These are phyloP conservation scores for Mongoloraphidia duomilia DNA, from an alignment of 2,888 invertebrate species.

Conservation along the genomic window DNA sequence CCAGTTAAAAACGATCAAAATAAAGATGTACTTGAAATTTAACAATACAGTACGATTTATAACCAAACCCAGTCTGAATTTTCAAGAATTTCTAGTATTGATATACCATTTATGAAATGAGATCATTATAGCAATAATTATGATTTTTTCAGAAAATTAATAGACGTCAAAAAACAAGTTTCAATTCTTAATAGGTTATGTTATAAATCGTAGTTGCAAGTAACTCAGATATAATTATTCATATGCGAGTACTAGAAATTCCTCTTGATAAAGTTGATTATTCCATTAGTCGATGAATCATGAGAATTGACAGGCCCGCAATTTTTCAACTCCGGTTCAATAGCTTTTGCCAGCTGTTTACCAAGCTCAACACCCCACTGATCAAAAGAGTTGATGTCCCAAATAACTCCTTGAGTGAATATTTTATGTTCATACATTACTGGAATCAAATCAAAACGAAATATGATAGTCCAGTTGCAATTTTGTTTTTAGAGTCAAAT, in stretches of 20 bases:
- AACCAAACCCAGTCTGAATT: no score
- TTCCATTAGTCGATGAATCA: conserved; percentile 91
- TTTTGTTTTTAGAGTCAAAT: no score
- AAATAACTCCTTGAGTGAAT: conserved; percentile 94
- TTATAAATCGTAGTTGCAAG: background rate
- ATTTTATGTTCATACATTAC: conserved; percentile 99
- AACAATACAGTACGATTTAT: no score
- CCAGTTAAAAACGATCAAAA: no score
- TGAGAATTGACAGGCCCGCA: conserved; percentile 57
- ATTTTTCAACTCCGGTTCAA: conserved; percentile 80
- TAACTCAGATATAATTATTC: conserved; percentile 5
- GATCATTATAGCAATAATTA: no score
- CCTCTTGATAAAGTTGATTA: conserved; percentile 86
- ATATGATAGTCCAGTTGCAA: background rate
- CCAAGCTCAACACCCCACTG: conserved; percentile 99
- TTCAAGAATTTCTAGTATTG: no score
- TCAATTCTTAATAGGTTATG: no score
- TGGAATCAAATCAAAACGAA: conserved; percentile 28
- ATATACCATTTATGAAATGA: no score
- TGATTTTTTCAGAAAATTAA: no score
- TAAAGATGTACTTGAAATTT: no score
- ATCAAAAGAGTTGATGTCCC: conserved; percentile 99
- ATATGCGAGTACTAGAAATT: conserved; percentile 27
- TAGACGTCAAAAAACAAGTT: no score
- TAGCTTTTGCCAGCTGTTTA: conserved; percentile 96